These are phyloP conservation scores for Cerceris ruficornis DNA, from an alignment of 2,888 invertebrate species.

Conservation along the genomic window DNA sequence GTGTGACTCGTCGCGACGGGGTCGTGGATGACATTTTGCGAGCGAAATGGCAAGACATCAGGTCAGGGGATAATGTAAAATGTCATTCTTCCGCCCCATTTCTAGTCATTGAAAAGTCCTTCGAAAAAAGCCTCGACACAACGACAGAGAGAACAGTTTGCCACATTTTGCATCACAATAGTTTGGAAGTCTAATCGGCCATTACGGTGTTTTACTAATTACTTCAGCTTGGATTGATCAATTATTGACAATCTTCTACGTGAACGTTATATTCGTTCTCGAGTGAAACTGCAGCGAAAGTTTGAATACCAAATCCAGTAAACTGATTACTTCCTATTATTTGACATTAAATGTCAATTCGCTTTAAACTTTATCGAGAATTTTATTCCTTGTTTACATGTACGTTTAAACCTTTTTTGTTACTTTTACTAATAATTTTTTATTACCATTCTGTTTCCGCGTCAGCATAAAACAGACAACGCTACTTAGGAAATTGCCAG, in stretches of 20 bases:
- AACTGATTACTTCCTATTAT: not conserved
- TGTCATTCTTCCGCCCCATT: slow-evolving; percentile 56
- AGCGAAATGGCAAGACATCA: slow-evolving; percentile 60
- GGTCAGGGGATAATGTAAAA: slow-evolving; percentile 49
- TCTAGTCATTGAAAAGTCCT: slow-evolving; percentile 12
- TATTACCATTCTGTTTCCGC: no score
- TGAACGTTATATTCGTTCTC: not conserved
- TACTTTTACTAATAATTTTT: no score
- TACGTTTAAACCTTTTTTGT: no score
- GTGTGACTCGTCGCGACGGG: slow-evolving; percentile 6
- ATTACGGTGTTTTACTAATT: slow-evolving; percentile 26
- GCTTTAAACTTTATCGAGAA: not conserved
- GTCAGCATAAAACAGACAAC: no score
- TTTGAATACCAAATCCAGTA: not conserved
- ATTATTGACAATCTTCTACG: slow-evolving; percentile 16
- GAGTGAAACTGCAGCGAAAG: not conserved
- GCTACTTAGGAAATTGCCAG: no score
- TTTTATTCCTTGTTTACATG: no score
- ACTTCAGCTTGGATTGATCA: slow-evolving; percentile 5
- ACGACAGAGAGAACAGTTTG: slow-evolving; percentile 12
- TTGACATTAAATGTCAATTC: not conserved
- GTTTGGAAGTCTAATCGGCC: slow-evolving; percentile 2
- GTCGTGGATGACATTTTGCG: slow-evolving; percentile 57
- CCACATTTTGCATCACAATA: not conserved
- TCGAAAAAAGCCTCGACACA: slow-evolving; percentile 6